Conservation (phyloP, 2,797 vertebrate genomes). For the Discoglossus pictus region DNA sequence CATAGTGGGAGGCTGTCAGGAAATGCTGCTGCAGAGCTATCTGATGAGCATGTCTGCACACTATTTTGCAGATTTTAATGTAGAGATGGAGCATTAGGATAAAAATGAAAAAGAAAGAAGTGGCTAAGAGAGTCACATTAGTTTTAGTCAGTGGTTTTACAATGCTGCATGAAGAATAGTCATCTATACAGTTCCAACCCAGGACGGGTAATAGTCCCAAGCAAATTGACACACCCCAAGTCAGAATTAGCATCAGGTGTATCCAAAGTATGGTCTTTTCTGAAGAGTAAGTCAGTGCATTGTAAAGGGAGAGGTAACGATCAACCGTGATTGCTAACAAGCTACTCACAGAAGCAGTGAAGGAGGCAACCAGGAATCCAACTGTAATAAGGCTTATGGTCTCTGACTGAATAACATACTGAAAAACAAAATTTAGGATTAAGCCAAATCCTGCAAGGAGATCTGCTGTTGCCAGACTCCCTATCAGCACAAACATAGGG, state of each 20-base stretch:
- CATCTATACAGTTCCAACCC: slow-evolving; percentile 94
- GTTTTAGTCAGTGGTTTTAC: slow-evolving; percentile 88
- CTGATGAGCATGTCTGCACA: slow-evolving; percentile 94
- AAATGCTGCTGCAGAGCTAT: slow-evolving; percentile 98
- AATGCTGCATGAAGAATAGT: slow-evolving; percentile 84
- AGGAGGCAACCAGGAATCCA: slow-evolving; percentile 95
- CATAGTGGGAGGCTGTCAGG: slow-evolving; percentile 88
- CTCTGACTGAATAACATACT: slow-evolving; percentile 91
- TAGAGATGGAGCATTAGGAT: slow-evolving; percentile 93
- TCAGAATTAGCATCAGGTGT: slow-evolving; percentile 85
- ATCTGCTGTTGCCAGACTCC: slow-evolving; percentile 94
- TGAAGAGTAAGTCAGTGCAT: slow-evolving; percentile 95
- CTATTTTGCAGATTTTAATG: slow-evolving; percentile 94
- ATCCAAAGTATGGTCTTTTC: slow-evolving; percentile 90
- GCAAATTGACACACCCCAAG: slow-evolving; percentile 89
- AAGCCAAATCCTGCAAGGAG: slow-evolving; percentile 92
- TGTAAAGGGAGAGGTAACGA: slow-evolving; percentile 94
- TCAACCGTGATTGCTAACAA: slow-evolving; percentile 95
- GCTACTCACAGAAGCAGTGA: slow-evolving; percentile 94
- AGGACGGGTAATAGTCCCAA: slow-evolving; percentile 90
- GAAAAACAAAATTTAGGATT: slow-evolving; percentile 96
- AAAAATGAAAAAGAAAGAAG: slow-evolving; percentile 89
- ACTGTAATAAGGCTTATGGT: slow-evolving; percentile 92
- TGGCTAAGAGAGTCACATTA: slow-evolving; percentile 87
- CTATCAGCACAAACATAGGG: slow-evolving; percentile 96